A percentile compares a stretch with the other conserved stretches of the same genome.
phyloP scores from a whole-genome alignment of 92 coral and sea anemone species.

The Epizoanthus scotinus region DNA sequence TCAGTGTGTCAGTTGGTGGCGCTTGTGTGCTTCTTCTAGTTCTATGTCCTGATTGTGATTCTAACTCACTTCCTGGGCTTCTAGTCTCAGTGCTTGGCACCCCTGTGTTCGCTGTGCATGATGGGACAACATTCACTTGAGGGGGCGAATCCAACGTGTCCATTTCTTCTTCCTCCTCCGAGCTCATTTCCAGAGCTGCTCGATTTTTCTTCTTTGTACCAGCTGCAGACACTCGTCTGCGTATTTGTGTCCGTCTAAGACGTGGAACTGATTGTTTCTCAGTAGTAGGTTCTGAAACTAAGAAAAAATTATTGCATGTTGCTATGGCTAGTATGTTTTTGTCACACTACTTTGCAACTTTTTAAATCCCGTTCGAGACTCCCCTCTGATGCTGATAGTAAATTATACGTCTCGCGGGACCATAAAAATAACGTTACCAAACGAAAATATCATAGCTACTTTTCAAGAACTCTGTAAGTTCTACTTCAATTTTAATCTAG shows the following conservation, averaged over 20 bases:
- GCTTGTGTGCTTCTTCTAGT: slow-evolving; percentile 1
- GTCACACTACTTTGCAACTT: too few species aligned
- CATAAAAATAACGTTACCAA: too few species aligned
- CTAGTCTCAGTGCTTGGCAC: not conserved
- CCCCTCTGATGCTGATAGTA: too few species aligned
- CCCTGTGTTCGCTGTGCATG: not conserved
- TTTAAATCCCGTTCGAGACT: too few species aligned
- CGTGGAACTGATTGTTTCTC: slow-evolving; percentile 1
- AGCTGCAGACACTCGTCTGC: not conserved
- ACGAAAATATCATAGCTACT: too few species aligned
- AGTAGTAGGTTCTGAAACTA: not conserved
- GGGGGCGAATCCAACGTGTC: slow-evolving; percentile 7
- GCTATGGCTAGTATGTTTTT: too few species aligned
- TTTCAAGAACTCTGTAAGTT: too few species aligned
- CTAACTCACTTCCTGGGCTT: not conserved
- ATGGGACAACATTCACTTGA: not conserved
- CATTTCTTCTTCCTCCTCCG: slow-evolving; percentile 9
- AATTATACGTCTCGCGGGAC: too few species aligned
- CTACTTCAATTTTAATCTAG: too few species aligned
- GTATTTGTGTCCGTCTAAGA: slow-evolving; percentile 3
- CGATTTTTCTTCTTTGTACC: not conserved
- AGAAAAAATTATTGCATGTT: not conserved
- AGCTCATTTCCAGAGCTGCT: not conserved
- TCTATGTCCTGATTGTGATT: not conserved
- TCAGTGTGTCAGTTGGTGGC: not conserved